phyloP scores from a whole-genome alignment of 2,888 invertebrate species.

The Pseudoips prasinana region DNA sequence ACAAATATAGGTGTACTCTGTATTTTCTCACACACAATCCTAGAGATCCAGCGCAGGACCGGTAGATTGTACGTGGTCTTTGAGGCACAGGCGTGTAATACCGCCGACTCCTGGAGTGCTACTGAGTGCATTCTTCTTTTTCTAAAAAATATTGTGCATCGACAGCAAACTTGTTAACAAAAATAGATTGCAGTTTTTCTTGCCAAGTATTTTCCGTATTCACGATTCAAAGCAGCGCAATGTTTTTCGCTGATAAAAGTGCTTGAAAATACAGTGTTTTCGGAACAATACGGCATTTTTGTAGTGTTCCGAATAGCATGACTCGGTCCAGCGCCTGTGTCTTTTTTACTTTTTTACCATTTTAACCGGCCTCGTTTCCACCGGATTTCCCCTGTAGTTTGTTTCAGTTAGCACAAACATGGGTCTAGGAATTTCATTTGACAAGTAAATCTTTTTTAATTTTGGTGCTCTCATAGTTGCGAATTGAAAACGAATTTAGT shows the following conservation, averaged over 20 bases:
- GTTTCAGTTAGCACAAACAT: conserved; percentile 39
- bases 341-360: conserved; percentile 28
- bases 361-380: conserved; percentile 34
- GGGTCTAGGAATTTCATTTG: conserved; percentile 7
- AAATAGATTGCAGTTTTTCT: not conserved
- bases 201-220: conserved; percentile 6
- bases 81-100: too few species aligned
- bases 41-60: too few species aligned
- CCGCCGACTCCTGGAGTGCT: too few species aligned
- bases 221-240: conserved; percentile 1
- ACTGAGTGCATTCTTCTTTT: too few species aligned
- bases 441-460: conserved; percentile 10
- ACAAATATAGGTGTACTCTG: too few species aligned
- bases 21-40: too few species aligned
- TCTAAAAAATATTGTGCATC: too few species aligned
- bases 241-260: conserved; percentile 8
- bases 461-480: conserved; percentile 16
- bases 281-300: conserved; percentile 11
- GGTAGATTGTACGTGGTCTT: too few species aligned
- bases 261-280: conserved; percentile 13
- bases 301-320: conserved; percentile 13
- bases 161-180: too few species aligned
- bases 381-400: conserved; percentile 41
- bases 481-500: too few species aligned
- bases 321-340: conserved; percentile 15